These are phyloP conservation scores for Elaphurus davidianus DNA, from an alignment of 2,113 vertebrate species.

Conservation along the genomic window DNA sequence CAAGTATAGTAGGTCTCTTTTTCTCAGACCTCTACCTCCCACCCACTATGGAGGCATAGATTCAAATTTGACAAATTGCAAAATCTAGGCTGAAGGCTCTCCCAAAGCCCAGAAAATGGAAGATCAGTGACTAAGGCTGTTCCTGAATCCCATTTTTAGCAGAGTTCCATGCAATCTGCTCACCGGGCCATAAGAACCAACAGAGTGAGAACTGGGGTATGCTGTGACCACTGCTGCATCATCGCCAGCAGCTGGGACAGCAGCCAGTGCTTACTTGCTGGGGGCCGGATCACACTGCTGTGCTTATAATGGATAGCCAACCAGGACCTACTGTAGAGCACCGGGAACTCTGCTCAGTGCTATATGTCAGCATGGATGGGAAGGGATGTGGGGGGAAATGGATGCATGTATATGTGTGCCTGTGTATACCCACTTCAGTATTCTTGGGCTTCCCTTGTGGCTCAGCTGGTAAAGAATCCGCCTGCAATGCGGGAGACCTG, in stretches of 20 bases:
- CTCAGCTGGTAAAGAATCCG: not conserved
- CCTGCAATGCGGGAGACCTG: not conserved
- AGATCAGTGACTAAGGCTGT: too few species aligned
- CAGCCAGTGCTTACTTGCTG: rapidly evolving
- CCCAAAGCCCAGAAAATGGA: not conserved
- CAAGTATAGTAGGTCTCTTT: not conserved
- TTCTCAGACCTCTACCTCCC: not conserved
- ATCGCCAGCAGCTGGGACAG: not conserved
- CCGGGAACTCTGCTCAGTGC: not conserved
- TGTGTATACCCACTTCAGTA: not conserved
- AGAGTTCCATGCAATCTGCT: not conserved
- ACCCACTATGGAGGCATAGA: rapidly evolving
- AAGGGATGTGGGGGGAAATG: rapidly evolving
- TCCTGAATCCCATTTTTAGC: too few species aligned
- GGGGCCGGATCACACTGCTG: not conserved
- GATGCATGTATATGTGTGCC: not conserved
- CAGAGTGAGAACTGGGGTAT: rapidly evolving
- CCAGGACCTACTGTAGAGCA: not conserved
- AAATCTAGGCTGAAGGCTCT: not conserved
- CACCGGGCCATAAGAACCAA: rapidly evolving
- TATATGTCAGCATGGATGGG: not conserved
- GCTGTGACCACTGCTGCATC: rapidly evolving
- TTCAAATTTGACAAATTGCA: not conserved
- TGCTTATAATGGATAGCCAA: not conserved
- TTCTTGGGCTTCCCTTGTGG: not conserved